Conservation (phyloP, 2,888 invertebrate genomes). For the Poecilus cupreus region DNA sequence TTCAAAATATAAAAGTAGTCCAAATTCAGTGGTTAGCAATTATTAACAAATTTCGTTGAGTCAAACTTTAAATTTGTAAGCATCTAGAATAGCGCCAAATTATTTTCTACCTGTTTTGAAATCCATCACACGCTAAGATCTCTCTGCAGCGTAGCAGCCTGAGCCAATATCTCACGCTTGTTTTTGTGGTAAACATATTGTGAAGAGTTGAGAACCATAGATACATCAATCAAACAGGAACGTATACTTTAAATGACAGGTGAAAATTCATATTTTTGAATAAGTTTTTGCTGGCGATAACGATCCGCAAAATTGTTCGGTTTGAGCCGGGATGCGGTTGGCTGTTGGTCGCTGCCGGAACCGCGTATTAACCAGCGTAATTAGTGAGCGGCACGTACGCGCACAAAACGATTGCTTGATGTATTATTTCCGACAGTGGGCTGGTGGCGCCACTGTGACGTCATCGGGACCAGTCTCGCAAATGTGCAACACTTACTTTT, state of each 20-base stretch:
- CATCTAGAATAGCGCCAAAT: conserved; percentile 68
- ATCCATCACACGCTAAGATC: conserved; percentile 26
- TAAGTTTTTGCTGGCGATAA: conserved; percentile 57
- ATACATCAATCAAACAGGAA: conserved; percentile 70
- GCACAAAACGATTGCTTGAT: conserved; percentile 54
- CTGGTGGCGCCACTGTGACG: conserved; percentile 47
- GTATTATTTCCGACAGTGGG: conserved; percentile 58
- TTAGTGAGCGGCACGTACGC: conserved; percentile 51
- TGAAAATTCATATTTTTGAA: conserved; percentile 65
- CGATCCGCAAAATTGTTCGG: conserved; percentile 55
- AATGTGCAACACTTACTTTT: too few relatives aligned
- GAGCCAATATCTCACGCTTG: background rate
- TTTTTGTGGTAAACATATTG: conserved; percentile 63
- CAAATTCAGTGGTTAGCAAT: conserved; percentile 66
- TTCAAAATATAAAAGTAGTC: conserved; percentile 67
- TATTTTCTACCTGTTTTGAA: conserved; percentile 63
- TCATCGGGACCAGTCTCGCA: background rate
- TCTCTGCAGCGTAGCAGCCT: background rate
- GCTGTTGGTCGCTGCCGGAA: conserved; percentile 43
- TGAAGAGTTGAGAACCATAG: conserved; percentile 63
- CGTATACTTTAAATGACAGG: conserved; percentile 71
- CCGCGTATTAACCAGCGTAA: conserved; percentile 53
- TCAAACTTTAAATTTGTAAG: conserved; percentile 67
- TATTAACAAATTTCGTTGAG: conserved; percentile 67
- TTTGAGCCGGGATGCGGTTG: conserved; percentile 25